phyloP scores from a whole-genome alignment of 2,888 invertebrate genomes.

The Synergus umbraculus region DNA sequence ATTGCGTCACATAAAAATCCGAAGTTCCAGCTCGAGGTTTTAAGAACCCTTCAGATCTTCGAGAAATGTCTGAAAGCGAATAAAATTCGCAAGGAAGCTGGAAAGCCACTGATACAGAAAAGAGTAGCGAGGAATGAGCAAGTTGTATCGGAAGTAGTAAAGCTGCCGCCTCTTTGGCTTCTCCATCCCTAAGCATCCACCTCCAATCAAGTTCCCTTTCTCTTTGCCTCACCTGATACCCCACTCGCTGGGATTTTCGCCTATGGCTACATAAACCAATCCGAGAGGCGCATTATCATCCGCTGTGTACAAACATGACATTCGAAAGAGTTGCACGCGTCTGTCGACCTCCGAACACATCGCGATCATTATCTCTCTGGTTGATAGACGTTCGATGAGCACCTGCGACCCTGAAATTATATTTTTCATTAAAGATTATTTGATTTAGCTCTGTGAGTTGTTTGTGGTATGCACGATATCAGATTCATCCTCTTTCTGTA shows the following conservation, averaged over 20 bases:
- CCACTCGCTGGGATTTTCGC: slow-evolving; percentile 55
- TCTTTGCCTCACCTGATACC: slow-evolving; percentile 51
- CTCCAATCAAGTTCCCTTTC: slow-evolving; percentile 53
- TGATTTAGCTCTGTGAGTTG: slow-evolving; percentile 13
- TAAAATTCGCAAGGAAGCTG: neutral
- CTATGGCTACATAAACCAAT: slow-evolving; percentile 50
- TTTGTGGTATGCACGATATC: neutral
- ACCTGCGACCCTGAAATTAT: slow-evolving; percentile 48
- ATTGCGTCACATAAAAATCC: neutral
- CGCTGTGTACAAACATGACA: slow-evolving; percentile 60
- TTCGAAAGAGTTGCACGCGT: slow-evolving; percentile 50
- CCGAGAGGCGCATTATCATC: slow-evolving; percentile 53
- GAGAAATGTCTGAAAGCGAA: neutral
- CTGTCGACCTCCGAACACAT: slow-evolving; percentile 37
- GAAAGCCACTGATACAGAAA: neutral
- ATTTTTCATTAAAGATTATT: slow-evolving; percentile 1
- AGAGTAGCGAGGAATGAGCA: neutral
- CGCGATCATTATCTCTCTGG: slow-evolving; percentile 41
- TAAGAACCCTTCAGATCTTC: neutral
- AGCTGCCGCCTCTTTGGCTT: slow-evolving; percentile 44
- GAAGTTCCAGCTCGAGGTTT: neutral
- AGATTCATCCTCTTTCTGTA: neutral
- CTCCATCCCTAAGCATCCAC: slow-evolving; percentile 49
- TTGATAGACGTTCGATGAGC: slow-evolving; percentile 47
- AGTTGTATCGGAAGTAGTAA: slow-evolving; percentile 44